Base-by-base conservation (phyloP, 2,797 vertebrate species). In the Chloroceryle amazona region DNA sequence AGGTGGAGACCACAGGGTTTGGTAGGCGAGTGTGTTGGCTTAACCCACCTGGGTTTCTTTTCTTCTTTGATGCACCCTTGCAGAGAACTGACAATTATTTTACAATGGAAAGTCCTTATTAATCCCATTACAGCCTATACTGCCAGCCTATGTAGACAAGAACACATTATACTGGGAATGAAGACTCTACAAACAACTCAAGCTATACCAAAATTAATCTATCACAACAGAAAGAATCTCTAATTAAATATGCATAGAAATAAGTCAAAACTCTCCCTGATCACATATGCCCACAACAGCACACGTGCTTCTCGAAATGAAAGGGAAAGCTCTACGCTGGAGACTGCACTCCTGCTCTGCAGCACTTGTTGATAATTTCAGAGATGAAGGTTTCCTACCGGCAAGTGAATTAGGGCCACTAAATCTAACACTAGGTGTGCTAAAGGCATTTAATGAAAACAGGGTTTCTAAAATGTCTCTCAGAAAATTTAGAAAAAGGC, bases 1-100 rank as follows among this genome's bases (percentile, higher is more conserved):
- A 96, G 83, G 90, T 93, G 85, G 97, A 83, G 86, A 94, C 84
- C 79, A 81, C 42, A 51, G 89, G 33, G 51, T 93, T 94, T 94
- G 85, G 92, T 81, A 58, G 7, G 47, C 0, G 0, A 91, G 35
- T 10, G 18, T 8, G 9, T 70, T 91, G 75, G 81, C 29, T 94
- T 89, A 89, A 89, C n/a, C 47, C 17, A 42, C 41, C 12, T 76
- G 70, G 70, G 46, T 46, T 89, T 93, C 80, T n/a, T 81, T 90
- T 87, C 93, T 92, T 51, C 70, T 96, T 86, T 88, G 79, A 47
- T 54, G 37, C 58, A 54, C 31, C 39, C 47, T 80, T 57, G 84
- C 19, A 92, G 46, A 90, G 54, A 92, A 86, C 1, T 91, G 72
- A 74, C 39, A 90, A 91, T 70, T 96, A 86, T 94, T 95, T 87